phyloP scores from a whole-genome alignment of 2,113 vertebrate genomes.

The Saccopteryx bilineata region DNA sequence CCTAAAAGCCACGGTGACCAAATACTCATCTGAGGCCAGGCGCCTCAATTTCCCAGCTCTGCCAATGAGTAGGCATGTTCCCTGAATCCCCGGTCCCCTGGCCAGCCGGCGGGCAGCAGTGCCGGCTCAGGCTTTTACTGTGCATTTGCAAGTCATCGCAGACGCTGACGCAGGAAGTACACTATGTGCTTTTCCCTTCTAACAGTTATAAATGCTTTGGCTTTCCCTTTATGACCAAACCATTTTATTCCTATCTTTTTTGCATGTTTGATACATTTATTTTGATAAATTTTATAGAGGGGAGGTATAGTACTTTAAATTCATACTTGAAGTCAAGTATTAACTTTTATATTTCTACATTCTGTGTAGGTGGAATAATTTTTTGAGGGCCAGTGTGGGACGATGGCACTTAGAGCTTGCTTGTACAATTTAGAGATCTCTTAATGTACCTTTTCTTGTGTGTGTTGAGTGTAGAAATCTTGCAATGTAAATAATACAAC shows the following conservation, averaged over 20 bases:
- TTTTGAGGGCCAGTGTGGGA: slow-evolving; percentile 28
- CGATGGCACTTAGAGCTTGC: background rate
- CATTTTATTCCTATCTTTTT: background rate
- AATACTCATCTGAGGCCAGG: background rate
- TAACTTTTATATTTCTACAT: slow-evolving; percentile 31
- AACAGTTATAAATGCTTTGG: background rate
- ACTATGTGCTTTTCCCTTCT: background rate
- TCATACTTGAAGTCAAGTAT: slow-evolving; percentile 1
- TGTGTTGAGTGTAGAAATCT: background rate
- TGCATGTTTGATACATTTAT: slow-evolving; percentile 12
- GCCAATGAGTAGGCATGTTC: too few relatives aligned
- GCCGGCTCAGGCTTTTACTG: accelerated
- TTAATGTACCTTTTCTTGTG: slow-evolving; percentile 2
- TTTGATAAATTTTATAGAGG: slow-evolving; percentile 43
- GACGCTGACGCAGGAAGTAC: accelerated
- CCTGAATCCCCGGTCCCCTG: too few relatives aligned
- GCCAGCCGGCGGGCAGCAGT: accelerated
- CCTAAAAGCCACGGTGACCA: background rate
- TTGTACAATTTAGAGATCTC: slow-evolving; percentile 23
- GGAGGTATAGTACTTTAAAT: background rate
- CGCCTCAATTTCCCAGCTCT: background rate
- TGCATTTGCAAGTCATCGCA: accelerated
- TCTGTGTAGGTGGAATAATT: background rate
- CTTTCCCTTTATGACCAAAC: background rate
- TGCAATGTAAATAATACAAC: background rate